Base-by-base conservation (phyloP, 64 coral and sea anemone species). In the Orbicella faveolata region DNA sequence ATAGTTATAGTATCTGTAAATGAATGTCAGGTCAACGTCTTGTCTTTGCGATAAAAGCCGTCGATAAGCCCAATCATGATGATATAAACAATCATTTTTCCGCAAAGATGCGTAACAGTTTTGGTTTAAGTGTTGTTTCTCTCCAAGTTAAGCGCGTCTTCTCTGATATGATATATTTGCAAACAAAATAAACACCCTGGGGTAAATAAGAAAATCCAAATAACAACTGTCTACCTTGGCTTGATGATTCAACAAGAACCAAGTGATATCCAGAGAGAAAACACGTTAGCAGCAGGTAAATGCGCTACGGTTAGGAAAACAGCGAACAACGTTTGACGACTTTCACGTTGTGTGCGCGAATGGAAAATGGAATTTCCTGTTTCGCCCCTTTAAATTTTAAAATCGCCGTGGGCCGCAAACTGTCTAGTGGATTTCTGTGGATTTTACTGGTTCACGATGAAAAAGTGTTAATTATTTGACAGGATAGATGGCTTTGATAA, bases 301-400 rank as follows among this genome's bases (percentile, higher is more conserved):
- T 83, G 80, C 6, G 8, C 20, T 41, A 30, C 4, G 13, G 15
- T 16, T 15, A 36, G 74, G 11, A 41, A 78, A 44, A 48, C 36
- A n/a, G 41, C 16, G 20, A 10, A 2, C 13, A 78, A 52, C 19
- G 16, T 23, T 9, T 4, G 67, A n/a, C 44, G 36, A 14, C 18
- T 18, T 19, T 44, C 44, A 48, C 41, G 36, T 41, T 18, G 51
- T 78, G 23, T 23, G 75, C 75, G 6, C 51, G 14, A 39, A 72
- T 20, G 20, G 2, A 23, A 21, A 25, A 41, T 16, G 36, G 65
- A 52, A 85, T 85, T 85, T 85, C 82, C 82, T 85, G 82, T 73
- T 85, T 51, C 12, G 82, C 82, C 36, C 55, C 64, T 85, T 73
- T 85, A 85, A 85, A 26, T 85, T 73, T n/a, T 52, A 30, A 72